Evolutionary conservation across 2,113 vertebrate species (phyloP).

Genomic region (Halcyon senegalensis): DNA sequence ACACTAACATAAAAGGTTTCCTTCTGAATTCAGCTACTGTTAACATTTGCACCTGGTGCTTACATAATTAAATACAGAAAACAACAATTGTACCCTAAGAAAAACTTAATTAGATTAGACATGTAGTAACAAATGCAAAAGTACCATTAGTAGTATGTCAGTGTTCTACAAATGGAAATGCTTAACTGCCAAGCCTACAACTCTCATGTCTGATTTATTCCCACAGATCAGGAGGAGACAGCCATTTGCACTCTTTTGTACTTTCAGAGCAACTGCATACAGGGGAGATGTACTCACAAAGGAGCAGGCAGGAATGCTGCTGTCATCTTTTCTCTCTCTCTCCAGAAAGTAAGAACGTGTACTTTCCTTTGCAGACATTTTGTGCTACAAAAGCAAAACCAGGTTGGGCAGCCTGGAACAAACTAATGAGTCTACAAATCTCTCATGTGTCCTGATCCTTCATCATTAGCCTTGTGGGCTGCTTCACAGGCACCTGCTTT

Average conservation of each 20-base stretch:
- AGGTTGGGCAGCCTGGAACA: background rate
- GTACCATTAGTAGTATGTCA: constrained; percentile 50
- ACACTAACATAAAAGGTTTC: constrained; percentile 37
- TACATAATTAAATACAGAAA: constrained; percentile 44
- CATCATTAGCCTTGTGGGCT: background rate
- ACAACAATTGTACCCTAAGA: constrained; percentile 47
- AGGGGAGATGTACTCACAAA: background rate
- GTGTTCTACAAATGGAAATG: constrained; percentile 30
- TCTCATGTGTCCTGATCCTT: background rate
- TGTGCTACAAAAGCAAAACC: background rate
- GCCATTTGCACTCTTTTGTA: background rate
- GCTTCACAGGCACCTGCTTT: background rate
- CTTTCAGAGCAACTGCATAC: background rate
- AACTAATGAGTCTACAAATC: background rate
- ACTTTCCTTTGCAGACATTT: background rate
- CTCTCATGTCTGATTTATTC: constrained; percentile 22
- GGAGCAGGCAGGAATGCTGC: background rate
- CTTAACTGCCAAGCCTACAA: constrained; percentile 35
- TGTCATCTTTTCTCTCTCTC: background rate
- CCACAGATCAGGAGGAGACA: constrained; percentile 23
- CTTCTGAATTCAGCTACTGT: constrained; percentile 40
- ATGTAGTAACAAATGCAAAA: constrained; percentile 49
- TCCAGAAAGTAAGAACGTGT: background rate
- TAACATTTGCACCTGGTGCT: constrained; percentile 61
- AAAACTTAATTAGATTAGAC: constrained; percentile 55